These are phyloP conservation scores for Petroica traversi DNA, from an alignment of 2,113 vertebrate species.

Conservation along the genomic window DNA sequence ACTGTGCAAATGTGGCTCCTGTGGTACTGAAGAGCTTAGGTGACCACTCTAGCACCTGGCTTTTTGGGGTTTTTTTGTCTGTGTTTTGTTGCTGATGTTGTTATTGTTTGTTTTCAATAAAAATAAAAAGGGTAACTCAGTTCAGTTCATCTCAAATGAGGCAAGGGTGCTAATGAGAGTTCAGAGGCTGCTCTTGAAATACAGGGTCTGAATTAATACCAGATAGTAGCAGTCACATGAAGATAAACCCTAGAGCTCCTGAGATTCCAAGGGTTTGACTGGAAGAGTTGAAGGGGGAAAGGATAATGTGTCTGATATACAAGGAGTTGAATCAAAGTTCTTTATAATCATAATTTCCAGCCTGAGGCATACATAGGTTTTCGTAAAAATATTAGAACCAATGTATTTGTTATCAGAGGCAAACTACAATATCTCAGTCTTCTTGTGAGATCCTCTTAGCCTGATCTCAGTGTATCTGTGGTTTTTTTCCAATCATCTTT, in stretches of 20 bases:
- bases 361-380: not conserved
- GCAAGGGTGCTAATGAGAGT: not conserved
- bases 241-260: not conserved
- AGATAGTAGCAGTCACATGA: not conserved
- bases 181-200: not conserved
- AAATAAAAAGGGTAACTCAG: not conserved
- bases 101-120: not conserved
- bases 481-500: not conserved
- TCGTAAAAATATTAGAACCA: not conserved
- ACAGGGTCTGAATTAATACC: not conserved
- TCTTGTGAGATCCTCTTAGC: not conserved
- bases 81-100: too few relatives aligned
- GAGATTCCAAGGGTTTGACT: not conserved
- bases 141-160: not conserved
- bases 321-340: not conserved
- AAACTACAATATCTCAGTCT: not conserved
- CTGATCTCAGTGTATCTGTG: not conserved
- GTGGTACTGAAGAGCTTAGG: not conserved
- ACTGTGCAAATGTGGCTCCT: not conserved
- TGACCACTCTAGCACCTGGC: accelerated
- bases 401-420: not conserved
- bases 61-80: not conserved
- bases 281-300: not conserved
- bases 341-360: not conserved
- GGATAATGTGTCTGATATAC: not conserved